Conservation (phyloP, 2,888 invertebrate species). For the Napeogenes inachia region DNA sequence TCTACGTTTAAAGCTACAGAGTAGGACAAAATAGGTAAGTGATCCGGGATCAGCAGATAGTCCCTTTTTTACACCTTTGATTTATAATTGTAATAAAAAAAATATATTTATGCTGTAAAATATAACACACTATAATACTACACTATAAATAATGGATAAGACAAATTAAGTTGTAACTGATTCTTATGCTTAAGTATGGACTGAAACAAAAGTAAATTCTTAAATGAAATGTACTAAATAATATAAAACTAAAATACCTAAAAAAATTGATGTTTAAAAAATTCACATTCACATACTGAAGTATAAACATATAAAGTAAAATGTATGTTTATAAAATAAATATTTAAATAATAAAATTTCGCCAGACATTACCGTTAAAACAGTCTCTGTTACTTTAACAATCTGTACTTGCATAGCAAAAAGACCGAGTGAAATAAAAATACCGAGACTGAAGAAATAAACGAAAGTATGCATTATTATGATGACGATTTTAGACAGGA, state of each 20-base stretch:
- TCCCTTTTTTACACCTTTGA: background rate
- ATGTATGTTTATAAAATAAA: background rate
- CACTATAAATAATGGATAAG: too few species aligned
- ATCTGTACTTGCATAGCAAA: constrained; percentile 44
- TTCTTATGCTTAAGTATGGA: too few species aligned
- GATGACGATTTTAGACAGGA: constrained; percentile 61
- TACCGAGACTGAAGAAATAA: constrained; percentile 66
- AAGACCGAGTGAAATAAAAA: constrained; percentile 67
- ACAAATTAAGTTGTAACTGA: too few species aligned
- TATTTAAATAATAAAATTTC: background rate
- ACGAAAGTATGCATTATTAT: constrained; percentile 75
- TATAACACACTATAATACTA: too few species aligned
- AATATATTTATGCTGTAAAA: too few species aligned
- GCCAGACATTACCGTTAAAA: constrained; percentile 9
- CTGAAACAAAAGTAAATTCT: too few species aligned
- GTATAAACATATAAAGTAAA: too few species aligned
- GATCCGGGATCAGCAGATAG: background rate
- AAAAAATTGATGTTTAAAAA: too few species aligned
- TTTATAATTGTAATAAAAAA: too few species aligned
- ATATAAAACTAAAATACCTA: too few species aligned
- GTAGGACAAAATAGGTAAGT: constrained; percentile 32
- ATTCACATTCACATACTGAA: too few species aligned
- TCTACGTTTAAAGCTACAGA: constrained; percentile 51
- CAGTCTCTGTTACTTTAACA: constrained; percentile 19
- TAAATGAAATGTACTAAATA: too few species aligned